Conservation (phyloP, 2,113 vertebrate species). For the Paramisgurnus dabryanus region DNA sequence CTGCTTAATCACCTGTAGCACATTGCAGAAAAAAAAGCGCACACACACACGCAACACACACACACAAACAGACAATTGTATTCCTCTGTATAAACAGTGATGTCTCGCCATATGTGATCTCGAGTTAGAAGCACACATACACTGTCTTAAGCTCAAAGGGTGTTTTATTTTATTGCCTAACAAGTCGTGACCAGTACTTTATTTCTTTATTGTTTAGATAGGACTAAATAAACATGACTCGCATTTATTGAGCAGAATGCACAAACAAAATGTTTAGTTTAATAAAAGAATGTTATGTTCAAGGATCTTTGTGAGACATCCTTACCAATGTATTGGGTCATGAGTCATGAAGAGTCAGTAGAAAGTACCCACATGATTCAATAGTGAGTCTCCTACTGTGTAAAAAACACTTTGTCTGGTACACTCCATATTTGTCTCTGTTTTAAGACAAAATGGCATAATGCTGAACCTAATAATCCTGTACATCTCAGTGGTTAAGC, state of each 20-base stretch:
- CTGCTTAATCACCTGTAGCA: slow-evolving; percentile 7
- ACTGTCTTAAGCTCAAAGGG: neutral
- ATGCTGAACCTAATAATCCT: no score
- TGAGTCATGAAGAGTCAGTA: neutral
- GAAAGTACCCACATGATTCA: slow-evolving; percentile 4
- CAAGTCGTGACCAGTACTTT: neutral
- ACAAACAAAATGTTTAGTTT: neutral
- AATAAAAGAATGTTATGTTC: neutral
- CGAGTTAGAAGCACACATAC: neutral
- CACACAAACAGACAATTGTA: neutral
- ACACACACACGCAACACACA: slow-evolving; percentile 9
- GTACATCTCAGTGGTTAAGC: no score
- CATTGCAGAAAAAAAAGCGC: neutral
- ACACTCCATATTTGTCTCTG: neutral
- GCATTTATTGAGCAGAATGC: neutral
- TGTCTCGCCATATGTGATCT: slow-evolving; percentile 28
- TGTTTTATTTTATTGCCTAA: slow-evolving; percentile 1
- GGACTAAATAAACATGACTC: neutral
- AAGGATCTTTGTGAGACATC: neutral
- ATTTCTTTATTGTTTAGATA: neutral
- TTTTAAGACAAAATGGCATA: neutral
- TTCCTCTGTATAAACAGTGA: slow-evolving; percentile 23
- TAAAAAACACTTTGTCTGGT: neutral
- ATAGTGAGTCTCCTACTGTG: slow-evolving; percentile 1
- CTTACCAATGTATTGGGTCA: slow-evolving; percentile 1